Evolutionary conservation across 2,888 invertebrate species (phyloP).

Genomic region (Erebia ligea): DNA sequence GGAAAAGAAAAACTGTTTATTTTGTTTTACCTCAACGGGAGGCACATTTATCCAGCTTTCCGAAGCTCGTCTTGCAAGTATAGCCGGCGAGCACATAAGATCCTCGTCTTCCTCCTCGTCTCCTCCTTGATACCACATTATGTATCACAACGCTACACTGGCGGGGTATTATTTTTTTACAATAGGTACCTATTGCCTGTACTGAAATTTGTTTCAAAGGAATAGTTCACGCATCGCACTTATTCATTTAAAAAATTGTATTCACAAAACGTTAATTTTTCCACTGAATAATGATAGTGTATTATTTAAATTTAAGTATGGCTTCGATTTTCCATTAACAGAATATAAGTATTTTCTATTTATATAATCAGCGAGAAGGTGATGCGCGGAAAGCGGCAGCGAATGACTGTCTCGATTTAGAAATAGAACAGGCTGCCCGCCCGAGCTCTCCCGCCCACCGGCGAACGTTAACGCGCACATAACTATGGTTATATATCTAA

Average conservation of each 20-base stretch:
- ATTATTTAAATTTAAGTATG: neutral
- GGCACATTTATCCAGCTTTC: conserved; percentile 96
- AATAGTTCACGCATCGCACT: conserved; percentile 10
- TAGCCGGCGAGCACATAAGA: conserved; percentile 93
- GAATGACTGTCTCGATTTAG: conserved; percentile 82
- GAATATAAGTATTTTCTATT: conserved; percentile 40
- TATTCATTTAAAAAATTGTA: neutral
- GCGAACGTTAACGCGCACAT: conserved; percentile 37
- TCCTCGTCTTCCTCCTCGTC: conserved; percentile 93
- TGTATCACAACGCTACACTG: conserved; percentile 44
- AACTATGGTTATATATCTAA: conserved; percentile 25
- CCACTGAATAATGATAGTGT: neutral
- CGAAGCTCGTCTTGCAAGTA: conserved; percentile 92
- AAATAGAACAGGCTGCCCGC: conserved; percentile 77
- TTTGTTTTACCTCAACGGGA: conserved; percentile 89
- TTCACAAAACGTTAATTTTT: neutral
- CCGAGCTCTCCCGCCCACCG: conserved; percentile 41
- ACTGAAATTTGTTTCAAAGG: neutral
- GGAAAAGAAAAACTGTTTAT: conserved; percentile 7
- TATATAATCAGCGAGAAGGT: conserved; percentile 70
- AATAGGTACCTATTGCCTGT: neutral
- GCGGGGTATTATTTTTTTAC: conserved; percentile 2
- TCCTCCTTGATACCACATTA: conserved; percentile 91
- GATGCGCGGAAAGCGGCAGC: conserved; percentile 77
- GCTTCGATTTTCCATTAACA: conserved; percentile 15